Evolutionary conservation across 1,140 invertebrate genomes (phyloP).

Genomic region (Pseudachorutes palmiensis): DNA sequence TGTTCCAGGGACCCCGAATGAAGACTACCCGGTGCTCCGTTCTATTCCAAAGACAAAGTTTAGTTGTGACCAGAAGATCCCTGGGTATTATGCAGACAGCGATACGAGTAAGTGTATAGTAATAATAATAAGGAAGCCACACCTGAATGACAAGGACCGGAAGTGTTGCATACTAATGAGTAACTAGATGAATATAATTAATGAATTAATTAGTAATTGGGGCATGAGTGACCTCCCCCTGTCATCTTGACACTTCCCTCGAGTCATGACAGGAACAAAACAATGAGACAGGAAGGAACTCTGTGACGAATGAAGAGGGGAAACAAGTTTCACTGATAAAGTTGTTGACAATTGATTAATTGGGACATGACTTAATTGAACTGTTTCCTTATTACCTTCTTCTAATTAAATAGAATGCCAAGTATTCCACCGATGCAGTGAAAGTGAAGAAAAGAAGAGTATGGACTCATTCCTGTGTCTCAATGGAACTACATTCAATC

Average conservation of each 20-base stretch:
- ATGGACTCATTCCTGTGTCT: constrained; percentile 50
- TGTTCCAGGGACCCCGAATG: constrained; percentile 60
- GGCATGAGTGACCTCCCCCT: too few relatives aligned
- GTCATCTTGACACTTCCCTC: too few relatives aligned
- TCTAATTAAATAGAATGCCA: constrained; percentile 47
- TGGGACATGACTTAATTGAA: background rate
- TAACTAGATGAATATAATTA: too few relatives aligned
- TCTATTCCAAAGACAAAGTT: constrained; percentile 58
- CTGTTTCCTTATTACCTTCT: background rate
- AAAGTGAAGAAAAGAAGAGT: constrained; percentile 38
- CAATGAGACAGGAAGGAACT: too few relatives aligned
- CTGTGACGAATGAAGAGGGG: too few relatives aligned
- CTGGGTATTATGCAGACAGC: constrained; percentile 55
- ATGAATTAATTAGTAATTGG: too few relatives aligned
- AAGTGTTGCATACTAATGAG: too few relatives aligned
- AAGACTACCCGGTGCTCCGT: constrained; percentile 61
- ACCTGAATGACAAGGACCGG: too few relatives aligned
- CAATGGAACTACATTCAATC: constrained; percentile 51
- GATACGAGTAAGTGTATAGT: constrained; percentile 43
- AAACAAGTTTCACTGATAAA: too few relatives aligned
- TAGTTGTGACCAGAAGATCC: constrained; percentile 49
- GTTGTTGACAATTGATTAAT: background rate
- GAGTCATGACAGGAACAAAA: too few relatives aligned
- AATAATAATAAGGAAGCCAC: background rate
- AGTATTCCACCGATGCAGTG: constrained; percentile 56